These are phyloP conservation scores for Teinopalpus imperialis DNA, from an alignment of 2,888 invertebrate genomes.

Conservation along the genomic window DNA sequence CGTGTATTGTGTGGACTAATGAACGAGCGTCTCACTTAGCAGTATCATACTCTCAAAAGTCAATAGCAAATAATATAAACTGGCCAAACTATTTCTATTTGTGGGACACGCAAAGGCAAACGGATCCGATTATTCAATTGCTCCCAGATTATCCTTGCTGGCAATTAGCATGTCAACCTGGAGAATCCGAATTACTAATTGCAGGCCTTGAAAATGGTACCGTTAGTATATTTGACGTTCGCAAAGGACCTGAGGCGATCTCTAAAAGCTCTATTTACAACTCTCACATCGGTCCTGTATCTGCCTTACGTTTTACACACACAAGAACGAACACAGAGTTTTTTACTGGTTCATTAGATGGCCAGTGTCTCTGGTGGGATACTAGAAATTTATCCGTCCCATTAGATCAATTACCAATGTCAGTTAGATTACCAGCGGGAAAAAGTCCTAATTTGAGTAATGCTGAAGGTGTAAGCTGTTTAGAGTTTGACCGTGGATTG, in stretches of 20 bases:
- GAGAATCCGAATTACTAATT: constrained; percentile 52
- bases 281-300: constrained; percentile 77
- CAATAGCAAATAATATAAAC: constrained; percentile 34
- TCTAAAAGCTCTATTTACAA: constrained; percentile 83
- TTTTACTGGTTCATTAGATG: constrained; percentile 84
- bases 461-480: constrained; percentile 83
- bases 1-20: constrained; percentile 87
- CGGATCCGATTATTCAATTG: constrained; percentile 51
- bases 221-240: constrained; percentile 85
- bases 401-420: constrained; percentile 83
- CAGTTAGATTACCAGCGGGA: constrained; percentile 73
- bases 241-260: constrained; percentile 88
- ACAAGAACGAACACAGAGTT: constrained; percentile 84
- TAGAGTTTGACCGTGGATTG: constrained; percentile 86
- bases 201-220: constrained; percentile 65
- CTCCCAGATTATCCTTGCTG: constrained; percentile 56
- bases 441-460: constrained; percentile 76
- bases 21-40: constrained; percentile 84
- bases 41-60: constrained; percentile 81
- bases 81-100: constrained; percentile 80
- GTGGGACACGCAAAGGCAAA: constrained; percentile 83
- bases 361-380: constrained; percentile 88
- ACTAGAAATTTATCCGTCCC: constrained; percentile 83
- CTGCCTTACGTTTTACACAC: constrained; percentile 81
- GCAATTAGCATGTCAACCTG: constrained; percentile 63